phyloP scores from a whole-genome alignment of 2,113 vertebrate species.

The Sphaerodactylus townsendi region DNA sequence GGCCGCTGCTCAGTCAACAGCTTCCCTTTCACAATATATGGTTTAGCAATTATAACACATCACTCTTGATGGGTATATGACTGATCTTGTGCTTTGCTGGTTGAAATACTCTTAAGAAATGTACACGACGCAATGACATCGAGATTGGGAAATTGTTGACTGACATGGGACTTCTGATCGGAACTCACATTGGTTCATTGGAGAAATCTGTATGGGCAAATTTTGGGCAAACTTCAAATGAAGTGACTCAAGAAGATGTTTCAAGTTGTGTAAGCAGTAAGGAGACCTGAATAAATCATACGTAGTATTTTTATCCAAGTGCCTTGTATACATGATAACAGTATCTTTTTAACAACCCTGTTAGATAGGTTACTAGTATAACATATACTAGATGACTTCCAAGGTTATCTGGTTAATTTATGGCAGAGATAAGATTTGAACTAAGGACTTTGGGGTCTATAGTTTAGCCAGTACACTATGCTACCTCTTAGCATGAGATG shows the following conservation, averaged over 20 bases:
- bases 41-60: too few species aligned
- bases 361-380: too few species aligned
- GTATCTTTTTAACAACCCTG: neutral
- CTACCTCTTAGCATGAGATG: too few species aligned
- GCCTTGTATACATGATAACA: neutral
- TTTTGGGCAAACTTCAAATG: neutral
- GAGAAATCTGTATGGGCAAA: neutral
- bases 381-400: too few species aligned
- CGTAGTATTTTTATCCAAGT: neutral
- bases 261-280: neutral
- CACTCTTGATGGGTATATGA: neutral
- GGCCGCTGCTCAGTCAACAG: too few species aligned
- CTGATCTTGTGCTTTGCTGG: too few species aligned
- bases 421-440: neutral
- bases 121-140: neutral
- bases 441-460: neutral
- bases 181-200: neutral
- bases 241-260: neutral
- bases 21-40: neutral
- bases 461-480: neutral
- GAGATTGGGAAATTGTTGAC: neutral
- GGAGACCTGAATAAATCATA: neutral
- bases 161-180: neutral
- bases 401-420: neutral
- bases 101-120: neutral